Percentiles rank a stretch among this genome's conserved stretches.
Evolutionary conservation across 1,140 invertebrate genomes (phyloP).

Genomic region (Hetaerina americana): DNA sequence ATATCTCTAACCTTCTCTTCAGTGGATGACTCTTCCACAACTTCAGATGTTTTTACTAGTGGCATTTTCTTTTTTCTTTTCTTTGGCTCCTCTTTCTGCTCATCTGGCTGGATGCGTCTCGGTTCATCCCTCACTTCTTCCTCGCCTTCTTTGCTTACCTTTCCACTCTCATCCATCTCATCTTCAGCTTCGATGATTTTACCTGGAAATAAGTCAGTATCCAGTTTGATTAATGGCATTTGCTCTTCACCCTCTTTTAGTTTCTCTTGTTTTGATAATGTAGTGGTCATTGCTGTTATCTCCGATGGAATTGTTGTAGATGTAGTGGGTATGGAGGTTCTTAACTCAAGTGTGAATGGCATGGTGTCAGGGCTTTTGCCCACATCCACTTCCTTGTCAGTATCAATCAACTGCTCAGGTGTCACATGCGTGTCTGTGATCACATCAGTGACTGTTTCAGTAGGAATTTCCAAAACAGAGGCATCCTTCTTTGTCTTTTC

Average conservation of each 20-base stretch:
- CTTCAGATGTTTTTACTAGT: background rate
- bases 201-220: background rate
- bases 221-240: background rate
- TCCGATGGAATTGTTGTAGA: background rate
- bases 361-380: background rate
- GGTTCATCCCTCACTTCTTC: background rate
- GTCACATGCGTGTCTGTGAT: background rate
- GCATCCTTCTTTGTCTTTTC: background rate
- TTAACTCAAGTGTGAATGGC: background rate
- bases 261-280: background rate
- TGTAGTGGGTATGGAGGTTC: background rate
- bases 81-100: slow-evolving; percentile 3
- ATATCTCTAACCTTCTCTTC: no score
- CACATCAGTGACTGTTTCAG: background rate
- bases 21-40: background rate
- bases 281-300: background rate
- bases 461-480: background rate
- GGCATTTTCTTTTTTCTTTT: slow-evolving; percentile 6
- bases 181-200: background rate
- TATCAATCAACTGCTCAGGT: background rate
- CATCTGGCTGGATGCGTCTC: background rate
- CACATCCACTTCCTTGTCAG: background rate
- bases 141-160: background rate
- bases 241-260: background rate
- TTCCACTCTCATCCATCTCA: background rate